phyloP scores from a whole-genome alignment of 2,113 vertebrate species.

The Hydropotes inermis region DNA sequence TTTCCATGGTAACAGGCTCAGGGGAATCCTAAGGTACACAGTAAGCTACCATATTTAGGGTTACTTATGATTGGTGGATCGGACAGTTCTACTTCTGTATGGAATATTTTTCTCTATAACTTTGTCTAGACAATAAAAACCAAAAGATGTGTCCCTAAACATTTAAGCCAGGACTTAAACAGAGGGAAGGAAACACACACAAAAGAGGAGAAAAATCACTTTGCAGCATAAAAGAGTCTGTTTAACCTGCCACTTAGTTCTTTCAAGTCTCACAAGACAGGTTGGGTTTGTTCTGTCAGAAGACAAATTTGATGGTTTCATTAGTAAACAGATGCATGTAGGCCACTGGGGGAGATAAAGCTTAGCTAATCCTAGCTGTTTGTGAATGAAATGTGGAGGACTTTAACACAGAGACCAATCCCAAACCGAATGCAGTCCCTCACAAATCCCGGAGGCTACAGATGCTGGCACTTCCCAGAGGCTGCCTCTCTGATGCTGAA shows the following conservation, averaged over 20 bases:
- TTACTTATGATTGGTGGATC: not conserved
- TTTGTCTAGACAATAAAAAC: slow-evolving; percentile 3
- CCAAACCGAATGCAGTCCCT: not conserved
- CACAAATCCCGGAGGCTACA: slow-evolving; percentile 17
- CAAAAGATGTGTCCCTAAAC: not conserved
- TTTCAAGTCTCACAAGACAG: slow-evolving; percentile 4
- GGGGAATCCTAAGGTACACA: not conserved
- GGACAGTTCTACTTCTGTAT: not conserved
- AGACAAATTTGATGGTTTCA: slow-evolving; percentile 37
- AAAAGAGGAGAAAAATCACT: not conserved
- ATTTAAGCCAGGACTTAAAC: not conserved
- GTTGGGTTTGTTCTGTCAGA: slow-evolving; percentile 36
- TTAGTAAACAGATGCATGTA: slow-evolving; percentile 55
- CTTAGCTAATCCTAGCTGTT: slow-evolving; percentile 64
- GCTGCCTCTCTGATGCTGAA: not conserved
- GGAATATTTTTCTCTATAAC: not conserved
- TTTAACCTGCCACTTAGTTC: slow-evolving; percentile 1
- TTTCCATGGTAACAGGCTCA: not conserved
- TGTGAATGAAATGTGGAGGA: slow-evolving; percentile 70
- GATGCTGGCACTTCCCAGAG: slow-evolving; percentile 38
- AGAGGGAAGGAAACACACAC: not conserved
- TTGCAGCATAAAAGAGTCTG: not conserved
- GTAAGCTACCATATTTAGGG: not conserved
- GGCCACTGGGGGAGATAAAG: slow-evolving; percentile 21
- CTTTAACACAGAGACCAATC: slow-evolving; percentile 34